Conservation (phyloP, 2,797 vertebrate genomes). For the Octomys mimax region DNA sequence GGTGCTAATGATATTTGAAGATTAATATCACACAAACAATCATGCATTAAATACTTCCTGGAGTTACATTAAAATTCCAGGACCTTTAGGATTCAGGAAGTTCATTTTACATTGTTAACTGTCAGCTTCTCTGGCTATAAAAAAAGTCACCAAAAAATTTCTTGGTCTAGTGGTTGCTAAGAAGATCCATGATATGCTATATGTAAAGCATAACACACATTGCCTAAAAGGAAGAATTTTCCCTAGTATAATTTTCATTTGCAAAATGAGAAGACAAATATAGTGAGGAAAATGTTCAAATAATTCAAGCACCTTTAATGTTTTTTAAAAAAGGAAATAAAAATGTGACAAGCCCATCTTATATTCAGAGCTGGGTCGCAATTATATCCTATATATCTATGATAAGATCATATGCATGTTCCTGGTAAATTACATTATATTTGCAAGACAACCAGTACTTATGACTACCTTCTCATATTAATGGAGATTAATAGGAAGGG, state of each 20-base stretch:
- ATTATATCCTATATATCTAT: neutral
- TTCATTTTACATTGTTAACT: neutral
- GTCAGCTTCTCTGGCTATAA: neutral
- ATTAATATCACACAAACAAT: neutral
- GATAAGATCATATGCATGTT: neutral
- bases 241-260: neutral
- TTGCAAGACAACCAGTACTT: neutral
- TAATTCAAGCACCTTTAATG: neutral
- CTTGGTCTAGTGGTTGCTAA: neutral
- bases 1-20: neutral
- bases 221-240: neutral
- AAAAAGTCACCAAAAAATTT: neutral
- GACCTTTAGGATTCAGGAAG: neutral
- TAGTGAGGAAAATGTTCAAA: neutral
- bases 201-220: neutral
- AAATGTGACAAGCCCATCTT: neutral
- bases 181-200: neutral
- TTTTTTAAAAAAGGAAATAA: neutral
- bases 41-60: neutral
- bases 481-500: neutral
- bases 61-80: neutral
- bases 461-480: neutral
- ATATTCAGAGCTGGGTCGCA: neutral
- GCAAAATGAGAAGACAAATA: neutral
- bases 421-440: neutral